These are phyloP conservation scores for Cochlearius cochlearius DNA, from an alignment of 2,113 vertebrate genomes.

Conservation along the genomic window DNA sequence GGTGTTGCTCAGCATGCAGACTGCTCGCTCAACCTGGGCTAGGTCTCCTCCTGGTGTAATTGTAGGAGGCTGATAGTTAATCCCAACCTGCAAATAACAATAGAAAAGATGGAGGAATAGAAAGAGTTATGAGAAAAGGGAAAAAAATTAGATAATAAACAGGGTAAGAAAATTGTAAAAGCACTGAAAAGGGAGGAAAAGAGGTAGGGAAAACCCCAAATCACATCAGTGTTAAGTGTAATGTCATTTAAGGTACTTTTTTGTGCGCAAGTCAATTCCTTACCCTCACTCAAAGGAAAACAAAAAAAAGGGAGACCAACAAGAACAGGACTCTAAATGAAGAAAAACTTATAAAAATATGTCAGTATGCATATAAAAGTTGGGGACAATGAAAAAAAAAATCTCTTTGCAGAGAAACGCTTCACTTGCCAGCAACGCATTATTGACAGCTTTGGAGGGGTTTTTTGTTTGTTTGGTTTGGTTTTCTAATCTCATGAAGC, in stretches of 20 bases:
- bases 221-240: neutral
- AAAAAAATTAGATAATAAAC: neutral
- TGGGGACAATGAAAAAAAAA: neutral
- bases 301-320: neutral
- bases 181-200: neutral
- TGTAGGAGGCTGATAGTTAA: conserved; percentile 76
- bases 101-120: neutral
- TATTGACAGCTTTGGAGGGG: neutral
- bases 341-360: neutral
- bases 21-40: conserved; percentile 69
- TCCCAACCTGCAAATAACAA: conserved; percentile 67
- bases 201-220: neutral
- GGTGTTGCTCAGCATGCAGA: conserved; percentile 79
- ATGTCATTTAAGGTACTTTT: neutral
- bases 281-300: neutral
- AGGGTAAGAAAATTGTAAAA: neutral
- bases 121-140: neutral
- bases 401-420: neutral
- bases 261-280: neutral
- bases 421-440: neutral
- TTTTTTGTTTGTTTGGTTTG: neutral
- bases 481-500: neutral
- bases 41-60: conserved; percentile 71
- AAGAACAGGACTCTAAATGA: neutral
- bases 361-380: neutral